phyloP scores from a whole-genome alignment of 2,113 vertebrate species.

The Gulo gulo region DNA sequence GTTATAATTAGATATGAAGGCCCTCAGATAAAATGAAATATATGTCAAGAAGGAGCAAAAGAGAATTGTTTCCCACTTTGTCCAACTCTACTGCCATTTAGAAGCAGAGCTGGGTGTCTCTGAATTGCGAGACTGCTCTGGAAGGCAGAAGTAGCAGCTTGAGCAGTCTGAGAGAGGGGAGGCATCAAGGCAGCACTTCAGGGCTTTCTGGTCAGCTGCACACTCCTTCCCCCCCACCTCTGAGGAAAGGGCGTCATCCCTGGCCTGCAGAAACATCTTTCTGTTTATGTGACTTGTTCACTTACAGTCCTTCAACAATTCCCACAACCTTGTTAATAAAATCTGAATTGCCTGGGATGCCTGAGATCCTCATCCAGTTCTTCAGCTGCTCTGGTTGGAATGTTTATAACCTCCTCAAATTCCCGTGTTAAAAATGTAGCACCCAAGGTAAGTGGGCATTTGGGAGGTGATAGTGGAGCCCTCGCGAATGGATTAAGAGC shows the following conservation, averaged over 20 bases:
- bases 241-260: background rate
- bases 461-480: background rate
- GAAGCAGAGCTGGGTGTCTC: background rate
- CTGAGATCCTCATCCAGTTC: background rate
- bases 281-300: background rate
- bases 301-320: background rate
- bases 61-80: background rate
- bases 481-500: accelerated
- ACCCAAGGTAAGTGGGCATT: background rate
- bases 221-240: background rate
- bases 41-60: background rate
- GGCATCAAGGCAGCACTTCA: background rate
- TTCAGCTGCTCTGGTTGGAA: background rate
- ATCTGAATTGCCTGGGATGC: background rate
- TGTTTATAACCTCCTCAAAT: background rate
- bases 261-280: background rate
- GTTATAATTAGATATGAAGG: background rate
- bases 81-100: background rate
- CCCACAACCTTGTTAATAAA: background rate
- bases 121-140: background rate
- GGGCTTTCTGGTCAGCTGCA: background rate
- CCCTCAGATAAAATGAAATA: background rate
- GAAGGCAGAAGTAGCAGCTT: background rate
- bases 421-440: background rate
- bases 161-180: background rate